These are phyloP conservation scores for Tiphia femorata DNA, from an alignment of 2,888 invertebrate species.

Conservation along the genomic window DNA sequence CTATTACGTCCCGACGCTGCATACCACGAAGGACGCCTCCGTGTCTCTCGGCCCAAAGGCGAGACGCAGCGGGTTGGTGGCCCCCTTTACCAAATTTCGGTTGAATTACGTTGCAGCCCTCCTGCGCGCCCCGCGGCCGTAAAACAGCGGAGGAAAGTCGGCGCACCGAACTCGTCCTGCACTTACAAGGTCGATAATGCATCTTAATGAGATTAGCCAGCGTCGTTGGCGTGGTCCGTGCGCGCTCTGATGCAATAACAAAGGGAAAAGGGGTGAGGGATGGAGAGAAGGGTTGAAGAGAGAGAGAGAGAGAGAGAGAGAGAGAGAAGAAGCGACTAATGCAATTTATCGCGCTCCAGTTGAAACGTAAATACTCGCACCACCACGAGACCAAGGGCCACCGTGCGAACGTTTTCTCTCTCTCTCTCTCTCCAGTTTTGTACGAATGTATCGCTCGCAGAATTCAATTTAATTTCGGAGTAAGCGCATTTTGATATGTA, in stretches of 20 bases:
- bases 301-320: not conserved
- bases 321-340: not conserved
- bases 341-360: not conserved
- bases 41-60: not conserved
- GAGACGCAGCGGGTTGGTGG: not conserved
- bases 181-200: conserved; percentile 5
- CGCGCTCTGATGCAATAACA: not conserved
- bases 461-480: too few species aligned
- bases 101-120: conserved; percentile 2
- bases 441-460: not conserved
- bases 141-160: not conserved
- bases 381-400: not conserved
- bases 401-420: not conserved
- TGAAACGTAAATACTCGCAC: not conserved
- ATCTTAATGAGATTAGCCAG: not conserved
- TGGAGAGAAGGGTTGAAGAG: not conserved
- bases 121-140: not conserved
- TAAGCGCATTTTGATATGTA: too few species aligned
- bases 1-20: conserved; percentile 15
- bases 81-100: conserved; percentile 7
- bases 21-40: conserved; percentile 11
- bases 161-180: not conserved
- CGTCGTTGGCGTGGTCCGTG: too few species aligned
- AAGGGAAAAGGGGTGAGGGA: not conserved
- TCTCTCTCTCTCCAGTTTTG: not conserved